Evolutionary conservation across 2,888 invertebrate species (phyloP).

Genomic region (Pachycephus smyrnensis): DNA sequence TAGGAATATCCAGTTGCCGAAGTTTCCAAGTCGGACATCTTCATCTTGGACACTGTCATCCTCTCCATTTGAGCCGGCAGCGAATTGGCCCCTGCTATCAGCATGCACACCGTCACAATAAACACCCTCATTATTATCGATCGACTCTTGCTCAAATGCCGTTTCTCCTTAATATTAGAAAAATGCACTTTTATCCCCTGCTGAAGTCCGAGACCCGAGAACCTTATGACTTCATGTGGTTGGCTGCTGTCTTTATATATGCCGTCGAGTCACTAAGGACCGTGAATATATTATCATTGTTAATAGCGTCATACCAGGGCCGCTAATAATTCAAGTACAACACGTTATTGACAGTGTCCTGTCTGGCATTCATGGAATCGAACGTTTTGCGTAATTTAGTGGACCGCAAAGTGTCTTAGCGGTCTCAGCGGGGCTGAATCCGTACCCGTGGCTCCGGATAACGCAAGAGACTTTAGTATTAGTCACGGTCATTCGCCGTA

Average conservation of each 20-base stretch:
- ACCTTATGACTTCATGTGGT: neutral
- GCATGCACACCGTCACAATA: neutral
- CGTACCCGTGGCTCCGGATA: neutral
- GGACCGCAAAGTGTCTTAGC: constrained; percentile 3
- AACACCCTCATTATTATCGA: neutral
- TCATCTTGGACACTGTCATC: constrained; percentile 71
- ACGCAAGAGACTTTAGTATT: constrained; percentile 12
- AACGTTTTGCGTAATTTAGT: constrained; percentile 21
- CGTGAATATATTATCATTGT: constrained; percentile 44
- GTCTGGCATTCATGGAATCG: constrained; percentile 5
- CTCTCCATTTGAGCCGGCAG: constrained; percentile 33
- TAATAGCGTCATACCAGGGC: constrained; percentile 44
- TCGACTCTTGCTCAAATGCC: neutral
- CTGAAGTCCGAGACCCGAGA: neutral
- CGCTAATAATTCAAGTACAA: constrained; percentile 54
- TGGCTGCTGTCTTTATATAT: neutral
- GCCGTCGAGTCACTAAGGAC: constrained; percentile 28
- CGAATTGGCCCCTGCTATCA: neutral
- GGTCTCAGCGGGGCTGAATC: neutral
- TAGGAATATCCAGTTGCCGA: constrained; percentile 71
- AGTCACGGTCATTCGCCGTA: constrained; percentile 29
- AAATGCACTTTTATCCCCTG: neutral
- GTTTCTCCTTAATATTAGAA: neutral
- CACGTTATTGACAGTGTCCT: constrained; percentile 47
- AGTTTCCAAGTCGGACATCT: constrained; percentile 72